Conservation (phyloP, 1,140 invertebrate species). For the Epicauta chinensis region DNA sequence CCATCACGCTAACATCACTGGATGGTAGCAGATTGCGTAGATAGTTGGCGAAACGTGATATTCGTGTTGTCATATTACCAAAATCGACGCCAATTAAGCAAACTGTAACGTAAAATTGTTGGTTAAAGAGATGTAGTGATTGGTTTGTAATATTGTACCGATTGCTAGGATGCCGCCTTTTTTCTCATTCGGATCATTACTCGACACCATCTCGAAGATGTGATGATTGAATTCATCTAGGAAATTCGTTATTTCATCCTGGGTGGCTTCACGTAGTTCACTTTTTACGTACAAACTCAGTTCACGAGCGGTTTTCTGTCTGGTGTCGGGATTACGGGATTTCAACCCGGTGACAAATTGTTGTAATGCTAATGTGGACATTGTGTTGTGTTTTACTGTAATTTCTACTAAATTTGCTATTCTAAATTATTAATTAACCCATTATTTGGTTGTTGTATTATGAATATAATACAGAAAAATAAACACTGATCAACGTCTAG, state of each 20-base stretch:
- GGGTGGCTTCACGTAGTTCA: conserved; percentile 85
- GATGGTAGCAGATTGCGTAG: conserved; percentile 84
- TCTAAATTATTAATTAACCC: too few species aligned
- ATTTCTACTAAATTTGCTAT: too few species aligned
- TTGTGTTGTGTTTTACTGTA: conserved; percentile 21
- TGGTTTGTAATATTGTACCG: conserved; percentile 50
- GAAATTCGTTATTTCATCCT: conserved; percentile 83
- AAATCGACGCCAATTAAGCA: conserved; percentile 89
- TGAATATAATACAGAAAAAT: too few species aligned
- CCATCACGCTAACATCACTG: conserved; percentile 88
- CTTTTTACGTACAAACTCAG: conserved; percentile 87
- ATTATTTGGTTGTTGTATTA: too few species aligned
- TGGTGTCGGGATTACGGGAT: conserved; percentile 77
- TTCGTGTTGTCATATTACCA: conserved; percentile 83
- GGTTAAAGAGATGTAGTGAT: background rate
- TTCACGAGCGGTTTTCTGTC: conserved; percentile 79
- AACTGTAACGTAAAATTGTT: conserved; percentile 51
- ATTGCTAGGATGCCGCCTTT: conserved; percentile 94
- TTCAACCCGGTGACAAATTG: conserved; percentile 83
- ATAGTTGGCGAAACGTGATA: conserved; percentile 90
- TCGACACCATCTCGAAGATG: conserved; percentile 93
- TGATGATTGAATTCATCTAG: conserved; percentile 94
- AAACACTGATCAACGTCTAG: too few species aligned
- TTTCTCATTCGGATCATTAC: conserved; percentile 86
- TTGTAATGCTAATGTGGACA: conserved; percentile 59